These are phyloP conservation scores for Eumacrocentrus americanus DNA, from an alignment of 2,888 invertebrate genomes.

Conservation along the genomic window DNA sequence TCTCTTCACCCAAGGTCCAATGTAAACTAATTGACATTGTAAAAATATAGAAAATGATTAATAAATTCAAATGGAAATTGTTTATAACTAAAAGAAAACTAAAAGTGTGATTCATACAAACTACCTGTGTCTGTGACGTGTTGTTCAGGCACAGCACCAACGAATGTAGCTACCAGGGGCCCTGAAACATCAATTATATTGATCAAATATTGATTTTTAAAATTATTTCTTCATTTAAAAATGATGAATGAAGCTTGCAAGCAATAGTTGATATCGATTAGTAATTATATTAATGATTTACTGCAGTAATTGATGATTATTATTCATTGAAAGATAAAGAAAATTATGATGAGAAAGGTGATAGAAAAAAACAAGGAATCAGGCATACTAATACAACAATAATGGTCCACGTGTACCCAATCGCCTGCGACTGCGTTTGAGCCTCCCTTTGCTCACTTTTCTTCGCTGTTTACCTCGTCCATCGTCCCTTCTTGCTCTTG, in stretches of 20 bases:
- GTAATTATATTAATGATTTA: too few relatives aligned
- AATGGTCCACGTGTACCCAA: constrained; percentile 51
- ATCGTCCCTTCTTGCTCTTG: constrained; percentile 48
- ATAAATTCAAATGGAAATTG: not conserved
- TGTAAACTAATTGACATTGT: too few relatives aligned
- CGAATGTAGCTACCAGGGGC: constrained; percentile 52
- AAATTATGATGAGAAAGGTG: too few relatives aligned
- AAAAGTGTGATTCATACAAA: constrained; percentile 39
- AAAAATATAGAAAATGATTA: not conserved
- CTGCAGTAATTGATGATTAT: too few relatives aligned
- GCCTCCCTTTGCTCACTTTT: constrained; percentile 51
- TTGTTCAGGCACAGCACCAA: constrained; percentile 54
- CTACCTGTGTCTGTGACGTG: constrained; percentile 53
- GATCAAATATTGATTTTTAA: too few relatives aligned
- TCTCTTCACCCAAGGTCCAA: constrained; percentile 55
- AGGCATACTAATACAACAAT: constrained; percentile 41
- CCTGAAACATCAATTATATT: constrained; percentile 39
- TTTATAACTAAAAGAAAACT: constrained; percentile 7
- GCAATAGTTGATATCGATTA: too few relatives aligned
- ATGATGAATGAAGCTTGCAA: not conserved
- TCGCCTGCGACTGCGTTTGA: constrained; percentile 57
- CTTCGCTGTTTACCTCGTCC: constrained; percentile 56
- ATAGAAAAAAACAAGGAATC: constrained; percentile 22
- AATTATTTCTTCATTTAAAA: too few relatives aligned
- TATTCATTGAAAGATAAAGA: too few relatives aligned